Base-by-base conservation (phyloP, 2,113 vertebrate species). In the Bagarius yarrelli region DNA sequence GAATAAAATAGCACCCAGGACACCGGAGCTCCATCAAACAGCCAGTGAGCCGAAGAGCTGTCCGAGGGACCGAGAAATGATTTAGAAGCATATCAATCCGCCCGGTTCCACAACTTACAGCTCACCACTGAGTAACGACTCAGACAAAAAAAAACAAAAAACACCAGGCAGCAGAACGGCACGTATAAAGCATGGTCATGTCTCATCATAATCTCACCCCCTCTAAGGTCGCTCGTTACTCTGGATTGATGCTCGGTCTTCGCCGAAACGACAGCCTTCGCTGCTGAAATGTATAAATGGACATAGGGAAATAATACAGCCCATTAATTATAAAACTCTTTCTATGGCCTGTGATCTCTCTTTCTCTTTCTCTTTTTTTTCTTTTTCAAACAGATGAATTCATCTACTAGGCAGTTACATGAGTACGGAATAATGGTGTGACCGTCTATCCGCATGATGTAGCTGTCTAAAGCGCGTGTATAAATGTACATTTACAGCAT, bases 41-140 rank as follows among this genome's bases (percentile, higher is more conserved):
- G 74, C 53, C 47, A 69, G 52, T 60, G 74, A 73, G 44, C 67
- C 19, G 13, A 12, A 56, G 59, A 73, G 78, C 55, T 21, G n/a
- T 47, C 53, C 16, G 25, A 50, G 47, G 16, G 16, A 4, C 52
- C 21, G 71, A 40, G 70, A 25, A 61, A 81, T 73, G 59, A 81
- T 81, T 81, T 81, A 55, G 70, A 27, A n/a, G 27, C 34, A 32
- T 71, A 81, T 81, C 63, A 71, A 75, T 75, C 71, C 21, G n/a
- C 32, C 71, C 21, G 30, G 71, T 73, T 73, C 71, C 71, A 53
- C 32, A 66, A 44, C 59, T 30, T 61, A 25, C 57, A 52, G 57
- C 67, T 63, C 57, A 30, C 30, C 21, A 57, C 79, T 74, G 70
- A 74, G 69, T 74, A 81, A 66, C 71, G 23, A 47, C 80, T 81